Evolutionary conservation across 2,888 invertebrate genomes (phyloP).

Genomic region (Cybosia mesomella): DNA sequence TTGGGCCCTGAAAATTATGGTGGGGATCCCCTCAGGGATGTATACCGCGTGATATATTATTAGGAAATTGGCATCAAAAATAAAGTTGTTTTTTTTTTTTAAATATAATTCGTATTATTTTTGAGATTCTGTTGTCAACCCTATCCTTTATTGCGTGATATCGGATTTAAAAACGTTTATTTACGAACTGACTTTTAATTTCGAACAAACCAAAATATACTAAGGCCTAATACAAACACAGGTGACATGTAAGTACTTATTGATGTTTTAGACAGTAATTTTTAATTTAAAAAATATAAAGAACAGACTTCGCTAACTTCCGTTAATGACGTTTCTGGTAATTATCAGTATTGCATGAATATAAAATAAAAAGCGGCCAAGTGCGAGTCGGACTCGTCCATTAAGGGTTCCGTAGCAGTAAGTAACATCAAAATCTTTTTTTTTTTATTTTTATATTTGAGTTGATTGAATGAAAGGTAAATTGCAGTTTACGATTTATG

Average conservation of each 20-base stretch:
- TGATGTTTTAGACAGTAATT: constrained; percentile 42
- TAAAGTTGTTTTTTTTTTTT: not conserved
- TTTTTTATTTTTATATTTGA: no score
- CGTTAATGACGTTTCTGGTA: constrained; percentile 17
- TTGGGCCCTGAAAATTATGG: no score
- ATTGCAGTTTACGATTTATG: no score
- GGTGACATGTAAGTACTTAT: constrained; percentile 35
- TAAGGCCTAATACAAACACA: constrained; percentile 45
- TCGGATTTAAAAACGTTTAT: constrained; percentile 60
- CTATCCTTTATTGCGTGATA: constrained; percentile 54
- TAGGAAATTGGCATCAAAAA: no score
- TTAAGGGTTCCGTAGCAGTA: no score
- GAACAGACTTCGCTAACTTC: constrained; percentile 23
- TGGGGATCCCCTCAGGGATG: no score
- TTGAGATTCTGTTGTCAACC: constrained; percentile 36
- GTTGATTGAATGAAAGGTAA: no score
- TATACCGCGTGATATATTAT: no score
- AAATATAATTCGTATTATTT: not conserved
- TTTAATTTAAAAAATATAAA: constrained; percentile 25
- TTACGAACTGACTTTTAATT: constrained; percentile 53
- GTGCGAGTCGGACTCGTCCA: no score
- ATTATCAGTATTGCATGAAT: constrained; percentile 7
- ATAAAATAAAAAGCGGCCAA: no score
- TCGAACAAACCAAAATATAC: constrained; percentile 52
- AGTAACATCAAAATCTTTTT: no score